These are phyloP conservation scores for Prionailurus viverrinus DNA, from an alignment of 2,113 vertebrate species.

Conservation along the genomic window DNA sequence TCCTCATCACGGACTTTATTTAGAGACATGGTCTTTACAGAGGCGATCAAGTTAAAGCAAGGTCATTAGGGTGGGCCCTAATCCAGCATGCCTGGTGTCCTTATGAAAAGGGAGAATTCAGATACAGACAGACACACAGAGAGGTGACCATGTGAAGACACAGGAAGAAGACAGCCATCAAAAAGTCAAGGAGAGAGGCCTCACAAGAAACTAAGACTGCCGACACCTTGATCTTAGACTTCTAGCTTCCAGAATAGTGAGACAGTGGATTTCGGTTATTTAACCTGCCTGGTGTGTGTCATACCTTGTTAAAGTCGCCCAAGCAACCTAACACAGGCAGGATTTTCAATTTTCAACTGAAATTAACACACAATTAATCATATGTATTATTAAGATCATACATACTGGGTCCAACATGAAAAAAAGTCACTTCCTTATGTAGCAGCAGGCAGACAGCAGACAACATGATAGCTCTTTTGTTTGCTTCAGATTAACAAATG, in stretches of 20 bases:
- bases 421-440: slow-evolving; percentile 5
- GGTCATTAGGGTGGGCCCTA: neutral
- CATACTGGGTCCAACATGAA: slow-evolving; percentile 53
- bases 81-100: too few species aligned
- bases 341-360: slow-evolving; percentile 13
- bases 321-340: neutral
- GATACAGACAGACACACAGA: neutral
- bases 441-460: neutral
- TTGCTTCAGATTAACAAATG: neutral
- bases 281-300: neutral
- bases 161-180: neutral
- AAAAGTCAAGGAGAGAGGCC: neutral
- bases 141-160: fast-evolving
- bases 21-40: neutral
- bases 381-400: slow-evolving; percentile 49
- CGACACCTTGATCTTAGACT: neutral
- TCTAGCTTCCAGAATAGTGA: neutral
- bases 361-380: neutral
- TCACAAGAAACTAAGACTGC: neutral
- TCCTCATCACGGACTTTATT: neutral
- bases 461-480: neutral
- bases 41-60: neutral
- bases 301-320: neutral
- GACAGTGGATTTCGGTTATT: neutral
- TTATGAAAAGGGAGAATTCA: neutral